Evolutionary conservation across 2,888 invertebrate species (phyloP).

Genomic region (Habroteleia sp.): DNA sequence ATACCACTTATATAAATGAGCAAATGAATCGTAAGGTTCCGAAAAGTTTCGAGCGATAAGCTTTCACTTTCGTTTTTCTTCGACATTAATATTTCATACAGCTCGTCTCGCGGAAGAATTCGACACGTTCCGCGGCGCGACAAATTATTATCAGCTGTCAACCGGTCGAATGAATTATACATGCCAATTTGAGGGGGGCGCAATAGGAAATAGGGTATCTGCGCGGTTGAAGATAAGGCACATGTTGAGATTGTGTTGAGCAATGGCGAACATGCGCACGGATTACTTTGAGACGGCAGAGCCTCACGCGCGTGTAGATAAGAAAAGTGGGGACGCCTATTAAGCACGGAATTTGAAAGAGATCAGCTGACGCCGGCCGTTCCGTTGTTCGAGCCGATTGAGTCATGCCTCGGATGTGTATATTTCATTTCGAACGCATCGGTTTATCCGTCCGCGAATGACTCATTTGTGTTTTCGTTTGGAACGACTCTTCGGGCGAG

Average conservation of each 20-base stretch:
- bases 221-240: constrained; percentile 52
- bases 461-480: constrained; percentile 14
- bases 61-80: constrained; percentile 38
- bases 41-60: constrained; percentile 11
- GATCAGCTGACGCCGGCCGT: constrained; percentile 24
- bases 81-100: constrained; percentile 55
- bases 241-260: constrained; percentile 43
- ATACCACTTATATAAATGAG: constrained; percentile 36
- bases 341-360: constrained; percentile 45
- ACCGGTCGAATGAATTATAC: constrained; percentile 29
- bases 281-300: constrained; percentile 23
- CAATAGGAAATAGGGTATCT: constrained; percentile 43
- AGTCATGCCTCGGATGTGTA: constrained; percentile 17
- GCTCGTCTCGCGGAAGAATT: constrained; percentile 17
- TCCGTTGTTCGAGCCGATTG: constrained; percentile 16
- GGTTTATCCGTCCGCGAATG: neutral
- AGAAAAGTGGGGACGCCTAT: constrained; percentile 13
- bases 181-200: constrained; percentile 40
- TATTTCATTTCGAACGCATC: constrained; percentile 7
- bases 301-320: constrained; percentile 27
- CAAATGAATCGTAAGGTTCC: constrained; percentile 19
- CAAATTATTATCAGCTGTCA: constrained; percentile 24
- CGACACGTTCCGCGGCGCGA: constrained; percentile 31
- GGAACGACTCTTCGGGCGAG: neutral
- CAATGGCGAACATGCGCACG: constrained; percentile 37